phyloP scores from a whole-genome alignment of 1,140 invertebrate species.

The Nebria ingens region DNA sequence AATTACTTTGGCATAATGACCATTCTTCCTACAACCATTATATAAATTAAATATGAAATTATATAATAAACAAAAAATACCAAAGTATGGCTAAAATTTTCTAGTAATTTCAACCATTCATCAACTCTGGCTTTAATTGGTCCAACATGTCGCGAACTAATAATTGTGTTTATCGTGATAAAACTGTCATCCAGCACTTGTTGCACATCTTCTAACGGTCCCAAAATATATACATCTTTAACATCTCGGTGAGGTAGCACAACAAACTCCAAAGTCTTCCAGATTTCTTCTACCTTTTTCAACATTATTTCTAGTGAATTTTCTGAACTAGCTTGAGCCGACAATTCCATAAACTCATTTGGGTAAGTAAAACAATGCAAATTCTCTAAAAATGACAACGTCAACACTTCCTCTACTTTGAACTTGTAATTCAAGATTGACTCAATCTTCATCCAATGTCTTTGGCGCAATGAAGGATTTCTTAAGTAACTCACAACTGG shows the following conservation, averaged over 20 bases:
- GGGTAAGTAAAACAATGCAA: slow-evolving; percentile 58
- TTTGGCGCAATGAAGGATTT: slow-evolving; percentile 58
- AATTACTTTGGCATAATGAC: slow-evolving; percentile 71
- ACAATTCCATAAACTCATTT: slow-evolving; percentile 69
- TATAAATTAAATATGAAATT: slow-evolving; percentile 6
- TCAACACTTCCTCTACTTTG: slow-evolving; percentile 53
- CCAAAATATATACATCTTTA: slow-evolving; percentile 73
- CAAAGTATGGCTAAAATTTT: slow-evolving; percentile 64
- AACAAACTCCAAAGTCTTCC: slow-evolving; percentile 67
- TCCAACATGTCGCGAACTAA: slow-evolving; percentile 69
- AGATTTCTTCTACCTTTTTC: slow-evolving; percentile 69
- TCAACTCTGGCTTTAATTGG: slow-evolving; percentile 71
- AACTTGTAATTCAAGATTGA: slow-evolving; percentile 59
- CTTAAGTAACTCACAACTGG: slow-evolving; percentile 62
- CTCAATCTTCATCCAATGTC: slow-evolving; percentile 78
- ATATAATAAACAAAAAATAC: slow-evolving; percentile 35
- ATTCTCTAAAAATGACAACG: slow-evolving; percentile 55
- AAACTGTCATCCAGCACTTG: slow-evolving; percentile 71
- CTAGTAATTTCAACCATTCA: slow-evolving; percentile 64
- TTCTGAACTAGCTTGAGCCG: slow-evolving; percentile 75
- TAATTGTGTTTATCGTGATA: slow-evolving; percentile 75
- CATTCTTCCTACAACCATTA: slow-evolving; percentile 61
- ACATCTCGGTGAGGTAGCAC: slow-evolving; percentile 66
- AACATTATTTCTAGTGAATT: slow-evolving; percentile 65
- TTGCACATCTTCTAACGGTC: slow-evolving; percentile 74